phyloP scores from a whole-genome alignment of 1,140 invertebrate species.

The Ylistrum balloti region DNA sequence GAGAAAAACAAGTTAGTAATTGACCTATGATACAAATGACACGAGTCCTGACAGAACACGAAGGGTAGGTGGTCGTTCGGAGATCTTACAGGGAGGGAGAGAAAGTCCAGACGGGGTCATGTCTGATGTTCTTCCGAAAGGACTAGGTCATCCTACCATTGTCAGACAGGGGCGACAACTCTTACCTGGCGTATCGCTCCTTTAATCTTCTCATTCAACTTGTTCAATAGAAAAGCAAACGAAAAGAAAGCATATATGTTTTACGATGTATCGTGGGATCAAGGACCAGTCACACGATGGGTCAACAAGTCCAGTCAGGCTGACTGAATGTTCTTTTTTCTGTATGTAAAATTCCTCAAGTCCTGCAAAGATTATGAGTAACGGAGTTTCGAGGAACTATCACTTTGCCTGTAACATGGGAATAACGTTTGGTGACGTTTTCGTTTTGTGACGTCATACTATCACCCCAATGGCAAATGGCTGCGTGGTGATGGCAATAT shows the following conservation, averaged over 20 bases:
- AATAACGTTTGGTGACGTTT: too few species aligned
- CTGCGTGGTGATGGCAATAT: too few species aligned
- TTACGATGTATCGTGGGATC: neutral
- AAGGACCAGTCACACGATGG: neutral
- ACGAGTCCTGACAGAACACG: neutral
- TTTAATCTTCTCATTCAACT: neutral
- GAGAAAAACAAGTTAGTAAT: neutral
- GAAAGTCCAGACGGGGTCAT: slow-evolving; percentile 37
- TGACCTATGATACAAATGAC: slow-evolving; percentile 18
- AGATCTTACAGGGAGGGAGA: neutral
- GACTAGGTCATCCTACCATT: neutral
- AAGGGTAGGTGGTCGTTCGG: neutral
- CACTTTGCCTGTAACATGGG: too few species aligned
- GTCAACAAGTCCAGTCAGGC: neutral
- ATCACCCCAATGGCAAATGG: too few species aligned
- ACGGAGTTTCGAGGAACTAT: too few species aligned
- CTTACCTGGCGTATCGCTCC: neutral
- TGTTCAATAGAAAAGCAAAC: neutral
- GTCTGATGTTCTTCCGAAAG: neutral
- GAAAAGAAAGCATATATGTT: neutral
- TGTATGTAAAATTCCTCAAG: too few species aligned
- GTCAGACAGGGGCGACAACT: slow-evolving; percentile 37
- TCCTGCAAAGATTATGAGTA: too few species aligned
- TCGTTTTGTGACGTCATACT: too few species aligned
- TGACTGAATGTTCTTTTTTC: neutral